Evolutionary conservation across 2,888 invertebrate species (phyloP).

Genomic region (Chaetogeoica ovagalla): DNA sequence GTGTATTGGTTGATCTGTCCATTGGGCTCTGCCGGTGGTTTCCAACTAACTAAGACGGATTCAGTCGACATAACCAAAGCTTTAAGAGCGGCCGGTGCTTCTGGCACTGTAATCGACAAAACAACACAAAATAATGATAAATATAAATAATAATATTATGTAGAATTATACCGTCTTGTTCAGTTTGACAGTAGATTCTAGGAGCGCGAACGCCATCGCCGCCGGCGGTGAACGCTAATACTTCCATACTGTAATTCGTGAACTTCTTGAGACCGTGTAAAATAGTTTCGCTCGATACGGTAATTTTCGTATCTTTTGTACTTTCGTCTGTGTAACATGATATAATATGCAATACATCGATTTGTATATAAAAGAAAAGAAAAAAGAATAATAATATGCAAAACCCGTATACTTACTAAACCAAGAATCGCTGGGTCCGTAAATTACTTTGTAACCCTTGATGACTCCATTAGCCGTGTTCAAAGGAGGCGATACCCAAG

Average conservation of each 20-base stretch:
- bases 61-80: conserved; percentile 89
- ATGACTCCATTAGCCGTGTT: conserved; percentile 92
- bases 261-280: conserved; percentile 91
- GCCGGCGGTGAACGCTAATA: conserved; percentile 89
- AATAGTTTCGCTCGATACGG: conserved; percentile 89
- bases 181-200: conserved; percentile 89
- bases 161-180: conserved; percentile 79
- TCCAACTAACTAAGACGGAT: conserved; percentile 91
- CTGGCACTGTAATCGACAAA: conserved; percentile 71
- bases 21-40: conserved; percentile 88
- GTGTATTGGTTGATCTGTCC: conserved; percentile 92
- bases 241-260: conserved; percentile 97
- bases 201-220: conserved; percentile 89
- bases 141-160: not conserved
- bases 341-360: conserved; percentile 55
- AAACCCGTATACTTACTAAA: conserved; percentile 71
- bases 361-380: not conserved
- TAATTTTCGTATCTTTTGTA: conserved; percentile 87
- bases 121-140: conserved; percentile 18
- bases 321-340: conserved; percentile 71
- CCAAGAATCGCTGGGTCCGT: conserved; percentile 89
- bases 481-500: conserved; percentile 91
- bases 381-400: not conserved
- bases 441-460: conserved; percentile 92
- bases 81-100: conserved; percentile 89